phyloP scores from a whole-genome alignment of 1,140 invertebrate genomes.

The Pinna nobilis region DNA sequence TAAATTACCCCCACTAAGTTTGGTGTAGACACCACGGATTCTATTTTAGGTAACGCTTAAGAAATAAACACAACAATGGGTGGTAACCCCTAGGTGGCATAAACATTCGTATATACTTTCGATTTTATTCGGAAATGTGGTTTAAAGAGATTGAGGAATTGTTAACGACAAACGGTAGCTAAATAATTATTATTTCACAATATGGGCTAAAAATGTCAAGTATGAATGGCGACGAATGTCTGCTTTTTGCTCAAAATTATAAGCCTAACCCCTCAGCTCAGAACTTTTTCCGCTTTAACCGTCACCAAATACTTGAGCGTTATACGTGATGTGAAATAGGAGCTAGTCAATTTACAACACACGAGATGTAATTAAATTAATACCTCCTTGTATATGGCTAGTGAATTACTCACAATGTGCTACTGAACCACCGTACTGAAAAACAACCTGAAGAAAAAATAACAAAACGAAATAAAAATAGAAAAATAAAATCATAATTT shows the following conservation, averaged over 20 bases:
- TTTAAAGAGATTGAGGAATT: neutral
- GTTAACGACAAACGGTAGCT: neutral
- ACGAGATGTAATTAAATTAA: conserved; percentile 7
- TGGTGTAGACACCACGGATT: too few species aligned
- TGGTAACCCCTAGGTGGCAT: too few species aligned
- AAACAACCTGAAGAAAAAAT: neutral
- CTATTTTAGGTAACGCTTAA: too few species aligned
- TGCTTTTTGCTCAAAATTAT: conserved; percentile 5
- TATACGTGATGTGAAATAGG: conserved; percentile 11
- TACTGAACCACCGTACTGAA: neutral
- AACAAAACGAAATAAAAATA: neutral
- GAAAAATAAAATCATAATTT: neutral
- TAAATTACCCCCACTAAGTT: too few species aligned
- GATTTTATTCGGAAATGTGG: neutral
- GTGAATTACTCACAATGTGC: neutral
- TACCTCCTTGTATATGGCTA: conserved; percentile 1
- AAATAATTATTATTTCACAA: conserved; percentile 10
- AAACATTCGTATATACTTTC: too few species aligned
- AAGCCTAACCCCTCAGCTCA: conserved; percentile 3
- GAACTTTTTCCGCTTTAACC: conserved; percentile 4
- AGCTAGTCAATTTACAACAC: neutral
- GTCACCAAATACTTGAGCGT: conserved; percentile 2
- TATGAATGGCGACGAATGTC: conserved; percentile 23
- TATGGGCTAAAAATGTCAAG: conserved; percentile 31
- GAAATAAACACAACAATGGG: too few species aligned